These are phyloP conservation scores for Heliconius sara DNA, from an alignment of 2,888 invertebrate genomes.

Conservation along the genomic window DNA sequence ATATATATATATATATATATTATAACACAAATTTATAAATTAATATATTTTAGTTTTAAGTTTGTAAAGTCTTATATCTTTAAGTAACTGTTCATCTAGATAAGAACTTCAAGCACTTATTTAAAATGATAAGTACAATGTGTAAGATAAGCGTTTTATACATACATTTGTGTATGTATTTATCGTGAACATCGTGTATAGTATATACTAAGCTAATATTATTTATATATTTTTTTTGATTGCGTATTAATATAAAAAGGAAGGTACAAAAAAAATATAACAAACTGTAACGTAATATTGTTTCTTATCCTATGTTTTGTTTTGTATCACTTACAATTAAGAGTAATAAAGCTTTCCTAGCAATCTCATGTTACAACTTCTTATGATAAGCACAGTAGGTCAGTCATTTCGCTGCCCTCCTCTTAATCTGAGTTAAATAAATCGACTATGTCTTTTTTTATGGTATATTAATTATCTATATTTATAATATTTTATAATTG, in stretches of 20 bases:
- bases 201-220: neutral
- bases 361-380: neutral
- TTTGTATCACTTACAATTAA: neutral
- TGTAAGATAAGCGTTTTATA: neutral
- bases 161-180: neutral
- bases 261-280: too few species aligned
- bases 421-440: neutral
- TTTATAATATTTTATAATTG: neutral
- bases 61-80: neutral
- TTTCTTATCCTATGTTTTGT: neutral
- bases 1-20: neutral
- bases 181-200: neutral
- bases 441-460: neutral
- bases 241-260: too few species aligned
- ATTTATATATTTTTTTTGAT: too few species aligned
- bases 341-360: neutral
- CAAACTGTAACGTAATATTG: neutral
- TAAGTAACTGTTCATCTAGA: neutral
- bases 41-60: neutral
- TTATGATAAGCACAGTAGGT: neutral
- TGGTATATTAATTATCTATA: neutral
- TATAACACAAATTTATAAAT: neutral
- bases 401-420: neutral
- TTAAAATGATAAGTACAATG: slow-evolving; percentile 19
- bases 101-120: slow-evolving; percentile 10